Percentiles rank a stretch among this genome's conserved stretches.
These are phyloP conservation scores for Notospermus geniculatus DNA, from an alignment of 1,140 invertebrate species.

Conservation along the genomic window DNA sequence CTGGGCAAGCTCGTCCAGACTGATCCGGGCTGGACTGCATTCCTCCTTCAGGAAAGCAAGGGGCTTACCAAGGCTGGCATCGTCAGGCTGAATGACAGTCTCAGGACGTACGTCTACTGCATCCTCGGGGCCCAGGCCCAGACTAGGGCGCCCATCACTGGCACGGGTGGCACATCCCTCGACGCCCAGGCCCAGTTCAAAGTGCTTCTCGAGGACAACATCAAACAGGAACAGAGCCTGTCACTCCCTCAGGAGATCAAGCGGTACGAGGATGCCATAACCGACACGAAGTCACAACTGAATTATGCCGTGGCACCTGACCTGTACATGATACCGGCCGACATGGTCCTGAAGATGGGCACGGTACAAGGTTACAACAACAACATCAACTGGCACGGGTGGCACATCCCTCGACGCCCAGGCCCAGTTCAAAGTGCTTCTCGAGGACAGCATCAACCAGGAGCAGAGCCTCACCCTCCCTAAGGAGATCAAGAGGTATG, in stretches of 20 bases:
- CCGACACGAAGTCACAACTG: background rate
- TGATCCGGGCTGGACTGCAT: background rate
- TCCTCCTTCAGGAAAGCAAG: background rate
- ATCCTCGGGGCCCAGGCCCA: slow-evolving; percentile 12
- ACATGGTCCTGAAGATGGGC: slow-evolving; percentile 12
- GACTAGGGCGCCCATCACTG: background rate
- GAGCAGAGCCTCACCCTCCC: too few species aligned
- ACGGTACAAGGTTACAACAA: slow-evolving; percentile 14
- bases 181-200: slow-evolving; percentile 2
- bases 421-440: too few species aligned
- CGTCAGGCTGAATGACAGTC: slow-evolving; percentile 14
- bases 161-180: background rate
- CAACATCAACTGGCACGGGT: too few species aligned
- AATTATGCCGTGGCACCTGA: slow-evolving; percentile 7
- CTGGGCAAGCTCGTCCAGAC: background rate
- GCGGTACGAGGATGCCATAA: slow-evolving; percentile 4
- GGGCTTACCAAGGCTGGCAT: slow-evolving; percentile 12
- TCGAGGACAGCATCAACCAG: too few species aligned
- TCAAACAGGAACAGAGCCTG: background rate
- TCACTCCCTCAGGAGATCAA: background rate
- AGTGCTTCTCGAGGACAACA: background rate
- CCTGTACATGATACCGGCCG: slow-evolving; percentile 17
- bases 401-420: too few species aligned
- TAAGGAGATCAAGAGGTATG: too few species aligned
- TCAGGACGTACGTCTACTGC: slow-evolving; percentile 13